Evolutionary conservation across 2,797 vertebrate species (phyloP), one percentile per base, ranked within the genome.

Genomic region (Darevskia nairensis): DNA sequence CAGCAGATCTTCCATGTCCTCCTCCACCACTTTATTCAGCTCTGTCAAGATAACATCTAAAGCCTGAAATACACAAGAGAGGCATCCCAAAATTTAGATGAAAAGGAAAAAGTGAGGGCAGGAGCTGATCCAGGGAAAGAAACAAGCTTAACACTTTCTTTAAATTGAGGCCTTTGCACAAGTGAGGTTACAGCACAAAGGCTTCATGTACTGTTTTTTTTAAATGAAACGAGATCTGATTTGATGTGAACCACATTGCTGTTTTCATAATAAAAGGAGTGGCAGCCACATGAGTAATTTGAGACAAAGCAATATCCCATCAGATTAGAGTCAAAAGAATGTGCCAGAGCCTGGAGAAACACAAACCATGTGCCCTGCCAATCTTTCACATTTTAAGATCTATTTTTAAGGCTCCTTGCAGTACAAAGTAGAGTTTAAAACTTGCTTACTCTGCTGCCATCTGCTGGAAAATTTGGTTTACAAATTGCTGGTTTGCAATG

Each of bases 11-110:
- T 88, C 91, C 78, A 35, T 84, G 44, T 89, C 89, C 85, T 93
- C 88, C 46, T 90, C 88, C 35, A 84, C 46, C 61, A 90, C 55
- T 77, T 90, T 80, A 32, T 84, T 88, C 80, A 90, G n/a, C 72
- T 96, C 93, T 74, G 86, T 90, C 84, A 92, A 4, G 15, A 94
- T 91, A 87, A 92, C 88, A 85, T 95, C 90, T 75, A 94, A 91
- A 82, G 91, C 92, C 87, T 87, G 88, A 89, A 87, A 85, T 13
- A 89, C 64, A 88, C 84, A 90, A 87, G 39, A 74, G 86, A 77
- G 78, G 81, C n/a, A 80, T 75, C 80, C 64, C 76, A 50, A 82
- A 74, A 78, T 78, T 89, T 29, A 90, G 69, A 44, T 64, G 50
- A 88, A 89, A 90, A 78, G 11, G 27, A 85, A 80, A 83, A 77